Evolutionary conservation across 2,888 invertebrate genomes (phyloP), one percentile per base, ranked within the genome.

Genomic region (Tridacna crocea): DNA sequence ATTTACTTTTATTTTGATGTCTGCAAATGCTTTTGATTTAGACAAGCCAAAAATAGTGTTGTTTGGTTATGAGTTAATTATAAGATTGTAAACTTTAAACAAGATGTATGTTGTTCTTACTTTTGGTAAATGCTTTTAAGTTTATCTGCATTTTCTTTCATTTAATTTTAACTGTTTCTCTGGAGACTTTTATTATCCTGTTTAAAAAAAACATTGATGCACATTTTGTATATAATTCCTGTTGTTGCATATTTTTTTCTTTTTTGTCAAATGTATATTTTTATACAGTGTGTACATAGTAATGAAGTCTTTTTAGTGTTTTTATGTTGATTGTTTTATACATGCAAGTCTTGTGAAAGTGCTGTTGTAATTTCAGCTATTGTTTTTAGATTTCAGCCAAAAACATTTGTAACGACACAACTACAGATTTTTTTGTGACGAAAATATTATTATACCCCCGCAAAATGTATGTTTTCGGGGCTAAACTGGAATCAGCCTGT

Each of bases 331-430:
- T 55, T 55, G 15, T 55, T 19, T 19, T 55, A 15, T 55, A 55
- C 15, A 66, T 36, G 66, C 46, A 36, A 66, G 46, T 46, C 46
- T 66, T 66, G 66, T 46, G 51, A 51, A 72, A 72, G 72, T 72
- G 72, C 72, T 72, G 72, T 72, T 72, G 51, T 72, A n/a, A 51
- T 72, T 66, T 66, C n/a, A 66, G 46, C 27, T 66, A 66, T 46
- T 66, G 66, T 46, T 36, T 66, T 46, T 26, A n/a, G 6, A 46
- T 19, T 3, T 55, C 55, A 55, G 55, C 10, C 55, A 55, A 1
- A 19, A 3, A 55, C 2, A 6, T 19, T 55, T 55, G 36, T 55
- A 19, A 55, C 3, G 19, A 55, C 55, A 55, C 19, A 19, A 55
- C 2, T 55, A n/a, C 55, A 55, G 10, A 3, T 11, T 3, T 55